Conservation (phyloP, 2,888 invertebrate species). For the Aproaerema taeniolella region DNA sequence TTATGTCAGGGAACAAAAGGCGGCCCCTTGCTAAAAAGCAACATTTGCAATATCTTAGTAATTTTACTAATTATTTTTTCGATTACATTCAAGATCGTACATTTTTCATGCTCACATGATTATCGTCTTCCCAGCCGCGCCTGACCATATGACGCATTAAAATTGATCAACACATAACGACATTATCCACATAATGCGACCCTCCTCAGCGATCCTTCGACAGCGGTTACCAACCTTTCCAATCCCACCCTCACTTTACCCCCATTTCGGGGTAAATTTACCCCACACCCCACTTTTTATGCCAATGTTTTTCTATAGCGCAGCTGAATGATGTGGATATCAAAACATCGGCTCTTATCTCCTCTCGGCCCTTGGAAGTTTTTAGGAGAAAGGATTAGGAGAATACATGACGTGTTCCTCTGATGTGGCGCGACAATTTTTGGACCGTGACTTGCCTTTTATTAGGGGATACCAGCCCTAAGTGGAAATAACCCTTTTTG, state of each 20-base stretch:
- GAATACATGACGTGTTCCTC: background rate
- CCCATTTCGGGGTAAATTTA: too few relatives aligned
- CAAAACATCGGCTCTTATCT: slow-evolving; percentile 67
- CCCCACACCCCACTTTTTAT: slow-evolving; percentile 72
- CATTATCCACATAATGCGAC: slow-evolving; percentile 73
- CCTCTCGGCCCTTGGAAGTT: slow-evolving; percentile 53
- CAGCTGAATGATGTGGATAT: slow-evolving; percentile 64
- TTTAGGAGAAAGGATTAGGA: slow-evolving; percentile 66
- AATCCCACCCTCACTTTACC: slow-evolving; percentile 40
- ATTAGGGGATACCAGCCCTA: slow-evolving; percentile 19
- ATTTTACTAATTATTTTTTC: too few relatives aligned
- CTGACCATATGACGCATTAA: slow-evolving; percentile 49
- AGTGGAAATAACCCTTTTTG: background rate
- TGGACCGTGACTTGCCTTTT: slow-evolving; percentile 29
- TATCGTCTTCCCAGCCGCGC: too few relatives aligned
- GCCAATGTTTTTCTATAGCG: slow-evolving; percentile 76
- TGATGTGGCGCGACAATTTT: slow-evolving; percentile 30
- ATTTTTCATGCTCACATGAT: too few relatives aligned
- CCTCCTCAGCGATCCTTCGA: slow-evolving; percentile 77
- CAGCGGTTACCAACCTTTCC: slow-evolving; percentile 66
- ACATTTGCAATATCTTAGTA: too few relatives aligned
- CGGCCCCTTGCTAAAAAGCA: too few relatives aligned
- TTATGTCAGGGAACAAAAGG: too few relatives aligned
- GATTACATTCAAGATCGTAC: too few relatives aligned
- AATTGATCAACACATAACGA: slow-evolving; percentile 77